Conservation (phyloP, 2,113 vertebrate genomes). For the Podarcis muralis region DNA sequence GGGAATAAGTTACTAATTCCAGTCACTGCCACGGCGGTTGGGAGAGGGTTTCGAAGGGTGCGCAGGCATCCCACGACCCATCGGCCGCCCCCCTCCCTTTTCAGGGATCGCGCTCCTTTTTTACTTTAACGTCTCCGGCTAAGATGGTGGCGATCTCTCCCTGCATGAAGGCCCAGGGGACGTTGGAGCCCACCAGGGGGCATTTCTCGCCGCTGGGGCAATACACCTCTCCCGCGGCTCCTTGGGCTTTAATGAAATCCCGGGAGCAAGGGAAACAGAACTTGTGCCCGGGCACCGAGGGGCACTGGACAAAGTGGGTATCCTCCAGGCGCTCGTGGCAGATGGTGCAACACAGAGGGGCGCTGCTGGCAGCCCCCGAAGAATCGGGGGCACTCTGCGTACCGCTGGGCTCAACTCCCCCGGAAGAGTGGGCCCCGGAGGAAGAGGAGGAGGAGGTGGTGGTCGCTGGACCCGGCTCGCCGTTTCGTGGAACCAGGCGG, state of each 20-base stretch:
- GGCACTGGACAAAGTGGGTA: conserved; percentile 88
- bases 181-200: conserved; percentile 85
- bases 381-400: conserved; percentile 66
- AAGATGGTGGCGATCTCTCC: conserved; percentile 90
- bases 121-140: conserved; percentile 87
- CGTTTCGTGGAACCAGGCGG: conserved; percentile 78
- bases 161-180: conserved; percentile 94
- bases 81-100: background rate
- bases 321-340: conserved; percentile 87
- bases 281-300: conserved; percentile 85
- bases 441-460: conserved; percentile 44
- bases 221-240: conserved; percentile 84
- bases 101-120: conserved; percentile 86
- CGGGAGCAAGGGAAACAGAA: conserved; percentile 92
- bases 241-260: conserved; percentile 85
- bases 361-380: conserved; percentile 67
- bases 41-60: background rate
- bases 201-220: conserved; percentile 90
- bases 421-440: conserved; percentile 8
- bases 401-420: conserved; percentile 65
- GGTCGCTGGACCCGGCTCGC: conserved; percentile 68
- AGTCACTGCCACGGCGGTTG: background rate
- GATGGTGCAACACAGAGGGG: conserved; percentile 86
- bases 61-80: background rate
- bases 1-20: conserved; percentile 29